phyloP scores from a whole-genome alignment of 1,140 invertebrate species.

The Coboldia fuscipes region DNA sequence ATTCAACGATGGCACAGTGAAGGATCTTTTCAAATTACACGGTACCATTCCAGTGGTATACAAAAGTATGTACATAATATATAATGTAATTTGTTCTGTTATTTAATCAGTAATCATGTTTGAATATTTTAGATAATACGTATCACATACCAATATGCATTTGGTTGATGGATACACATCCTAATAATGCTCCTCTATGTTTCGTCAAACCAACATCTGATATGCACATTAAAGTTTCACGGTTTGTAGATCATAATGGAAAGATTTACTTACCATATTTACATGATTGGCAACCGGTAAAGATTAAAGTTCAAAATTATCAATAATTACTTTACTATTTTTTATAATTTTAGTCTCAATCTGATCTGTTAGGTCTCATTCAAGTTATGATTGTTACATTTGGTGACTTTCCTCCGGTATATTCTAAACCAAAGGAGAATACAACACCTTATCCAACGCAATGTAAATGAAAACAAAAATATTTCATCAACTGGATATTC shows the following conservation, averaged over 20 bases:
- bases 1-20: slow-evolving; percentile 72
- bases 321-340: slow-evolving; percentile 6
- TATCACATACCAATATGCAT: slow-evolving; percentile 97
- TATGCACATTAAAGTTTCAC: slow-evolving; percentile 89
- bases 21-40: slow-evolving; percentile 62
- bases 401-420: slow-evolving; percentile 89
- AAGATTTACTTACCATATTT: slow-evolving; percentile 94
- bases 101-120: neutral
- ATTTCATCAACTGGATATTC: too few relatives aligned
- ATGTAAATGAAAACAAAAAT: too few relatives aligned
- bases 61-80: slow-evolving; percentile 36
- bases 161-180: slow-evolving; percentile 94
- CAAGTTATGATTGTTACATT: slow-evolving; percentile 85
- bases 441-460: slow-evolving; percentile 37
- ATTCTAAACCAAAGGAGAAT: slow-evolving; percentile 39
- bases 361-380: slow-evolving; percentile 68
- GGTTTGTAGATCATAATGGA: slow-evolving; percentile 86
- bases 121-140: slow-evolving; percentile 30
- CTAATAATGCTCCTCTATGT: slow-evolving; percentile 91
- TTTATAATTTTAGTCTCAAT: slow-evolving; percentile 46
- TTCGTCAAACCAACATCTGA: slow-evolving; percentile 88
- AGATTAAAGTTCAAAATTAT: slow-evolving; percentile 10
- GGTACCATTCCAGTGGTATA: slow-evolving; percentile 87
- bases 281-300: slow-evolving; percentile 80
- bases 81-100: neutral